Percentiles rank a stretch among this genome's conserved stretches.
These are phyloP conservation scores for Drosophila murphyi DNA, from an alignment of 1,140 invertebrate genomes.

Conservation along the genomic window DNA sequence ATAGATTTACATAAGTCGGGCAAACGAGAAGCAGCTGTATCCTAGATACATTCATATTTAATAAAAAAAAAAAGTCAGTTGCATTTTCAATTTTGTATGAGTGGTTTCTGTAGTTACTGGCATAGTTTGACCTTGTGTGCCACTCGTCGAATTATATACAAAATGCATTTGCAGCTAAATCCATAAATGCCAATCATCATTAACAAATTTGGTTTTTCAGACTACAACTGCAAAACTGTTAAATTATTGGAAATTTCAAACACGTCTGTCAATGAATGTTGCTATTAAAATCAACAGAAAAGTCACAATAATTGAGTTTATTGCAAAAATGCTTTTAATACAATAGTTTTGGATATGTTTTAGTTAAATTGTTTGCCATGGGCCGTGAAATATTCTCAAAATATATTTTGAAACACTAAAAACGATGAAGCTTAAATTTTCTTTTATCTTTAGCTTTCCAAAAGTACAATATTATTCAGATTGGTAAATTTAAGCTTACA, in stretches of 20 bases:
- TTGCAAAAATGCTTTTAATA: too few relatives aligned
- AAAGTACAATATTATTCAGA: too few relatives aligned
- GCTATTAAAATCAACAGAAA: not conserved
- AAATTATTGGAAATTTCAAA: not conserved
- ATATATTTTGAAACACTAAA: too few relatives aligned
- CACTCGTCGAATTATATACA: conserved; percentile 1
- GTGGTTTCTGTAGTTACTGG: not conserved
- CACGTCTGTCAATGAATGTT: conserved; percentile 6
- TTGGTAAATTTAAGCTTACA: too few relatives aligned
- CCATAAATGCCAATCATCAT: conserved; percentile 26
- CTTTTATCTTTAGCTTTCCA: too few relatives aligned
- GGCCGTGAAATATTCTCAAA: too few relatives aligned
- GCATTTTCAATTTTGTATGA: not conserved
- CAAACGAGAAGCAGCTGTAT: conserved; percentile 5
- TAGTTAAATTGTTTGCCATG: too few relatives aligned
- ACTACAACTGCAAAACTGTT: conserved; percentile 2
- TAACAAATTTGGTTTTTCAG: conserved; percentile 19
- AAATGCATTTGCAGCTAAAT: conserved; percentile 20
- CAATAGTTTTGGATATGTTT: too few relatives aligned
- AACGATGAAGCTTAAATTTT: too few relatives aligned
- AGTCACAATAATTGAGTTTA: too few relatives aligned
- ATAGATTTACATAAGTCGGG: conserved; percentile 11
- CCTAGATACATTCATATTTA: not conserved
- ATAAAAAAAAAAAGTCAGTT: not conserved
- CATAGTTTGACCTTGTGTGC: not conserved